Conservation (phyloP, 2,888 invertebrate genomes). For the Euproctis similis region DNA sequence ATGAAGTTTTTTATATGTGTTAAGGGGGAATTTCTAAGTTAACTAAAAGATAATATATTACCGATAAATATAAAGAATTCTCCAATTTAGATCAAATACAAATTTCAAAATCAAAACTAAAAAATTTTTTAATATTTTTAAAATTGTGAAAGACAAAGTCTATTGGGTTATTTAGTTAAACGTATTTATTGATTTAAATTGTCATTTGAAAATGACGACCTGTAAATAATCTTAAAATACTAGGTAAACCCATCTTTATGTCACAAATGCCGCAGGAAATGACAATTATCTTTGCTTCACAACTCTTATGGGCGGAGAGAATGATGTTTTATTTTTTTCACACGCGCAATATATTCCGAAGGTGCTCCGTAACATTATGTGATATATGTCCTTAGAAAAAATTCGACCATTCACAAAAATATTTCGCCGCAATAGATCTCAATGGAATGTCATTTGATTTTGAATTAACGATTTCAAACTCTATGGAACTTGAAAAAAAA, state of each 20-base stretch:
- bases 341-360: slow-evolving; percentile 70
- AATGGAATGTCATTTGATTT: slow-evolving; percentile 13
- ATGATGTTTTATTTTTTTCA: slow-evolving; percentile 68
- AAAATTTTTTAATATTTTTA: too few relatives aligned
- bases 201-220: neutral
- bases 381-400: slow-evolving; percentile 53
- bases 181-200: too few relatives aligned
- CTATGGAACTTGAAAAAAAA: too few relatives aligned
- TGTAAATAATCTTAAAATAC: slow-evolving; percentile 21
- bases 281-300: slow-evolving; percentile 73
- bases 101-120: too few relatives aligned
- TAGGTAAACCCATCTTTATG: slow-evolving; percentile 34
- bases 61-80: too few relatives aligned
- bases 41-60: too few relatives aligned
- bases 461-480: slow-evolving; percentile 22
- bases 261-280: slow-evolving; percentile 69
- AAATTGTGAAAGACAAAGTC: too few relatives aligned
- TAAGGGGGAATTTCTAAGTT: too few relatives aligned
- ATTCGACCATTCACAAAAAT: slow-evolving; percentile 71
- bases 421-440: slow-evolving; percentile 62
- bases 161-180: too few relatives aligned
- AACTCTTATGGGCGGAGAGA: slow-evolving; percentile 60
- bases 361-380: slow-evolving; percentile 60
- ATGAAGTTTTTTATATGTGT: too few relatives aligned
- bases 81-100: too few relatives aligned